Evolutionary conservation across 2,113 vertebrate genomes (phyloP).

Genomic region (Colius striatus): DNA sequence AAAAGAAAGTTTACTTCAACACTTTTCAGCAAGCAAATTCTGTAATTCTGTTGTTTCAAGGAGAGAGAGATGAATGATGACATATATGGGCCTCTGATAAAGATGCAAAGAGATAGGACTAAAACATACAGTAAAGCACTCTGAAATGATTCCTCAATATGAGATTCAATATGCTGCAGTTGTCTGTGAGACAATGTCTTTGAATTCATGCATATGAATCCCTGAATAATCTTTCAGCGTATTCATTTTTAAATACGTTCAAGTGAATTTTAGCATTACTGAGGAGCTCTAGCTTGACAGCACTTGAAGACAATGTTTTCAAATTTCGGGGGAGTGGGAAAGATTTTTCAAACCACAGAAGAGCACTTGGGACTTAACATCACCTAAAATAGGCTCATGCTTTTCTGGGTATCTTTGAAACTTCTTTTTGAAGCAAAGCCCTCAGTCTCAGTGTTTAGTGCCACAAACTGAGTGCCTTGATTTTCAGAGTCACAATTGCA

Average conservation of each 20-base stretch:
- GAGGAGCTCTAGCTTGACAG: constrained; percentile 40
- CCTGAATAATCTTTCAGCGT: constrained; percentile 21
- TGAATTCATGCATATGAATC: constrained; percentile 66
- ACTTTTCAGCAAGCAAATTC: constrained; percentile 35
- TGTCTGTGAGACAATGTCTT: constrained; percentile 55
- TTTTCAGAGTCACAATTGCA: background rate
- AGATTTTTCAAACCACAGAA: background rate
- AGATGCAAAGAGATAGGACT: constrained; percentile 63
- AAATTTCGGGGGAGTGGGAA: background rate
- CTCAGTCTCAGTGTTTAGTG: background rate
- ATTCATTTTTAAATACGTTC: constrained; percentile 60
- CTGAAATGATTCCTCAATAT: constrained; percentile 19
- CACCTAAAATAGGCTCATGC: background rate
- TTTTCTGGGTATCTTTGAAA: constrained; percentile 10
- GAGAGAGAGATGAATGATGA: constrained; percentile 51
- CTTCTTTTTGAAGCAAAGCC: background rate
- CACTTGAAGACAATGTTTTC: constrained; percentile 37
- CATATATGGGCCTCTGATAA: constrained; percentile 62
- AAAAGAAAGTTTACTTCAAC: background rate
- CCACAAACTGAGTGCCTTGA: background rate
- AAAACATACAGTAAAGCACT: constrained; percentile 37
- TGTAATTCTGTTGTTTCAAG: constrained; percentile 27
- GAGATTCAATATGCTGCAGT: constrained; percentile 45
- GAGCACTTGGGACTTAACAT: background rate
- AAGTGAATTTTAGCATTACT: constrained; percentile 42